Conservation (phyloP, 2,888 invertebrate species). For the Drosophila birchii region DNA sequence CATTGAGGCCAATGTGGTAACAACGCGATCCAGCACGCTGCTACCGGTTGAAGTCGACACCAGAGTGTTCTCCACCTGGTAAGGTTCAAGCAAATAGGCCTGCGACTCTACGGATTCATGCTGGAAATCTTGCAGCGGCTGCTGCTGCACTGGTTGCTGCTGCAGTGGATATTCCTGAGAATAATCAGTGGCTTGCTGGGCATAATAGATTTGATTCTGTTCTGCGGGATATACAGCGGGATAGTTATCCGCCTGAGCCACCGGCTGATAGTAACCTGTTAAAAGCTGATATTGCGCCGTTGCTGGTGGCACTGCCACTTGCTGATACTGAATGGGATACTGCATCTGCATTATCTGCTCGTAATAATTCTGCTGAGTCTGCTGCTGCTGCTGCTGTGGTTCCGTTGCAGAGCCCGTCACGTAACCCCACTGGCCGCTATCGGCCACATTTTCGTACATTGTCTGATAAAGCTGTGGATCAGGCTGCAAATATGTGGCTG, state of each 20-base stretch:
- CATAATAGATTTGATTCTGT: constrained; percentile 69
- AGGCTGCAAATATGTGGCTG: constrained; percentile 81
- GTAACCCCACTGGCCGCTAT: constrained; percentile 79
- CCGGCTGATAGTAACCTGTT: constrained; percentile 78
- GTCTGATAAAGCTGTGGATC: constrained; percentile 80
- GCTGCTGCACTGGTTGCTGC: constrained; percentile 17
- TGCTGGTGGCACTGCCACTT: constrained; percentile 64
- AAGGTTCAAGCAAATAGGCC: constrained; percentile 61
- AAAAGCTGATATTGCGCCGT: constrained; percentile 79
- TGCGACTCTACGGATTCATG: constrained; percentile 57
- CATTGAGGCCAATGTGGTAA: constrained; percentile 70
- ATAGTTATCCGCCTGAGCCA: constrained; percentile 66
- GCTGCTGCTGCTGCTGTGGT: constrained; percentile 44
- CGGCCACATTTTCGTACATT: constrained; percentile 81
- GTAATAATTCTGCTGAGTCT: constrained; percentile 73
- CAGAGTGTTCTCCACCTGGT: constrained; percentile 44
- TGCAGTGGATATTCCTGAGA: constrained; percentile 51
- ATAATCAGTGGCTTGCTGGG: constrained; percentile 59
- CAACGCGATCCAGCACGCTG: constrained; percentile 69
- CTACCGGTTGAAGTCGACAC: constrained; percentile 56
- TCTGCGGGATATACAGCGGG: constrained; percentile 70
- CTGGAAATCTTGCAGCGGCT: constrained; percentile 50
- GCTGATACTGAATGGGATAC: constrained; percentile 80
- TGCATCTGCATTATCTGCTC: constrained; percentile 83
- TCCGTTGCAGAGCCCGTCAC: constrained; percentile 28